These are phyloP conservation scores for Phylloscopus collybita DNA, from an alignment of 2,797 vertebrate genomes.

Conservation along the genomic window DNA sequence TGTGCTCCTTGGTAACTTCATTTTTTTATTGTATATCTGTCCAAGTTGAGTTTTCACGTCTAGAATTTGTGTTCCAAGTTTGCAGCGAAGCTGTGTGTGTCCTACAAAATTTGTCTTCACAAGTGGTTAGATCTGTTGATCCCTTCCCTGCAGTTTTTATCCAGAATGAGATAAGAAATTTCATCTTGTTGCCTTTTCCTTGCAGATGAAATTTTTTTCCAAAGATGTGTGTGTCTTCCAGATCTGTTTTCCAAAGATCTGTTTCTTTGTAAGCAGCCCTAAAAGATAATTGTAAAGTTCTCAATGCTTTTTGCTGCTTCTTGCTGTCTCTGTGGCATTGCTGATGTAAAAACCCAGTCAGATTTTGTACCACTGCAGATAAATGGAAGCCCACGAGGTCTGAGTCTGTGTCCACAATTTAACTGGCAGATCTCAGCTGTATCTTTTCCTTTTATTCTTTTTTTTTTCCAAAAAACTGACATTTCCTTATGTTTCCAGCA, in stretches of 20 bases:
- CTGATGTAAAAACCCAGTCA: not conserved
- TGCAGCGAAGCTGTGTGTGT: not conserved
- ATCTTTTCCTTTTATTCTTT: not conserved
- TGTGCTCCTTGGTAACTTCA: not conserved
- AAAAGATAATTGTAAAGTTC: not conserved
- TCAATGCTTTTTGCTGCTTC: not conserved
- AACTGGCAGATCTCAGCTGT: not conserved
- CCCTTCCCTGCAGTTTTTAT: not conserved
- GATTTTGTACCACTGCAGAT: not conserved
- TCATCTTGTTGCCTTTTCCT: not conserved
- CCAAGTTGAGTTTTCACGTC: not conserved
- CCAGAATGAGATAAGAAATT: not conserved
- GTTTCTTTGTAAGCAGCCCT: not conserved
- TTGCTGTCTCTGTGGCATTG: not conserved
- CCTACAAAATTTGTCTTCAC: not conserved
- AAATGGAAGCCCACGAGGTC: not conserved
- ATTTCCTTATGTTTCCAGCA: slow-evolving; percentile 71
- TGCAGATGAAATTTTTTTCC: slow-evolving; percentile 76
- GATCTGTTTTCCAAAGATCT: not conserved
- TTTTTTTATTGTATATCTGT: rapidly evolving
- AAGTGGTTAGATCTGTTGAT: not conserved
- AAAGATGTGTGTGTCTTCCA: not conserved
- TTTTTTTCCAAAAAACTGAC: not conserved
- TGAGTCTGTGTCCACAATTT: not conserved
- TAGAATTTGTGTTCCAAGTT: not conserved